Evolutionary conservation across 2,888 invertebrate genomes (phyloP), one percentile per base, ranked within the genome.

Genomic region (Eilema depressum): DNA sequence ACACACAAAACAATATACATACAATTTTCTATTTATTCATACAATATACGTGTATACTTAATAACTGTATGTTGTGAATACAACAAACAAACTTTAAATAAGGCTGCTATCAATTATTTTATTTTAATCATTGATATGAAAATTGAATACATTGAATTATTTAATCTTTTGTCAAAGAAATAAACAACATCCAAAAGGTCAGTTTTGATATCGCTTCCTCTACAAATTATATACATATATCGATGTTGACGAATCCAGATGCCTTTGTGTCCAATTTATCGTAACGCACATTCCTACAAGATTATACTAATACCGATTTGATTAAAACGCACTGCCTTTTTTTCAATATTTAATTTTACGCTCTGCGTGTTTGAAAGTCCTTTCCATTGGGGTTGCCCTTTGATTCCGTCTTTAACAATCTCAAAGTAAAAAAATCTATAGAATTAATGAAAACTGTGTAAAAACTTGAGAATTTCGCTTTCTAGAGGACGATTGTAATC

Each of bases 301-400:
- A 94, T 94, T 94, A 93, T 87, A 91, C 91, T 95, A 95, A 95
- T 95, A 87, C 95, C 92, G 85, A 90, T 93, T 95, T 95, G 93
- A 95, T 95, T 94, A 94, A 94, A 95, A 93, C 91, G 91, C 92
- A 93, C 89, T 89, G 89, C 90, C 88, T 91, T 92, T 91, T 47
- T 71, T 93, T 91, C 91, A 91, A 93, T 93, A 93, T 94, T 92
- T 91, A 92, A 92, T 92, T 92, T 92, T 86, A 89, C 88, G 92
- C 88, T 88, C 89, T 83, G 85, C 83, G 85, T 84, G 83, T 83
- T 90, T 89, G 84, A 78, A 87, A 89, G 85, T 88, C 86, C 86
- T 84, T 82, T 86, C 81, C 83, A 81, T 79, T 83, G 69, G 66
- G 80, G 76, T 85, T 83, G 87, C 83, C 86, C 88, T 88, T 89